Evolutionary conservation across 2,888 invertebrate genomes (phyloP), one percentile per base, ranked within the genome.

Genomic region (Anodontia alba): DNA sequence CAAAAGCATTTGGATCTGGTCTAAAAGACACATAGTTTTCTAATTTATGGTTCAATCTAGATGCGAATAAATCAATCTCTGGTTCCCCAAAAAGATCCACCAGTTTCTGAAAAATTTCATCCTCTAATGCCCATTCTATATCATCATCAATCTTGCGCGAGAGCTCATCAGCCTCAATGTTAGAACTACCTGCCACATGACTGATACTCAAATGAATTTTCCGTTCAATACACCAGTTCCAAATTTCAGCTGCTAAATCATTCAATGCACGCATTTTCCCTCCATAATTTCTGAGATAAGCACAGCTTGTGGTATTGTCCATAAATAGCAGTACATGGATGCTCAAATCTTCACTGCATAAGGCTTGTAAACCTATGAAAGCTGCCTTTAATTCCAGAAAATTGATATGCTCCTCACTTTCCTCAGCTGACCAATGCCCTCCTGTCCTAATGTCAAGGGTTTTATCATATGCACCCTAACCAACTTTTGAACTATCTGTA

Each of bases 281-380:
- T 29, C 29, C 36, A 15, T 10, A 42, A 42, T 42, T 42, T 42
- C n/a, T 73, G n/a, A n/a, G n/a, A n/a, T n/a, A n/a, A n/a, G n/a
- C n/a, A n/a, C n/a, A n/a, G n/a, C n/a, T n/a, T n/a, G 66, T 73
- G 17, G 73, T 78, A 51, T 73, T 78, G 31, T 57, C 68, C 71
- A 46, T 38, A 57, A 20, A 49, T 20, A 49, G 5, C 3, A 49
- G 3, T 20, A 17, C 3, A 49, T 49, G n/a, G 8, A 20, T 49
- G 17, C 17, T 49, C 3, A 3, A 49, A 7, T 49, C 38, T 38
- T 5, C 5, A 38, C 38, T 12, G 12, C 38, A 49, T 49, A 20
- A 49, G n/a, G 49, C 17, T 49, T 49, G 8, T 5, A 49, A 17
- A 7, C 49, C 49, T 20, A 49, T 3, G 20, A 49, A 49, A 15